Conservation (phyloP, 2,888 invertebrate species). For the Ichneumoninae sp. region DNA sequence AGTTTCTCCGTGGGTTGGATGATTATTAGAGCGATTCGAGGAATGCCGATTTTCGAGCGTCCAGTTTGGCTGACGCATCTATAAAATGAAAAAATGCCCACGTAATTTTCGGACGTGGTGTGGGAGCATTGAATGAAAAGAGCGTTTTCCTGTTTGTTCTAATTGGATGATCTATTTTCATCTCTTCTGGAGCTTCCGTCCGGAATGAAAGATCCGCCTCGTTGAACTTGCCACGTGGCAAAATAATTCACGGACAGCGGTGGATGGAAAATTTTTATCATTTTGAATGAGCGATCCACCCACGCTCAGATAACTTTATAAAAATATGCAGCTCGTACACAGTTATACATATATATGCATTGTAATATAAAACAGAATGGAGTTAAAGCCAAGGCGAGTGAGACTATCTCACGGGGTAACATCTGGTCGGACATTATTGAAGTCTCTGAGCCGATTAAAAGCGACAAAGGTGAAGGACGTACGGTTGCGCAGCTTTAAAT, state of each 20-base stretch:
- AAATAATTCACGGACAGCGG: neutral
- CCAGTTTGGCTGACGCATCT: neutral
- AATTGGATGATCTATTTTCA: constrained; percentile 7
- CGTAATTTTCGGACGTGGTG: neutral
- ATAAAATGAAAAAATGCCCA: neutral
- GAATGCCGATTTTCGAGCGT: neutral
- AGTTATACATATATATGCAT: neutral
- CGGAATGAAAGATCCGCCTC: constrained; percentile 2
- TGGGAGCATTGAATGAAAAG: neutral
- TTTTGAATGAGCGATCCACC: neutral
- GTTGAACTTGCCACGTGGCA: neutral
- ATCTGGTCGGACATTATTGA: constrained; percentile 53
- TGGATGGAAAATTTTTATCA: constrained; percentile 11
- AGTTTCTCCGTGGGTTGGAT: neutral
- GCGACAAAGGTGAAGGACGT: constrained; percentile 56
- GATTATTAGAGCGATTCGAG: neutral
- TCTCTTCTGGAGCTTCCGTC: neutral
- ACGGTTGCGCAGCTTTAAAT: constrained; percentile 30
- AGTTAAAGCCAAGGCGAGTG: constrained; percentile 20
- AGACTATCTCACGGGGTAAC: constrained; percentile 35
- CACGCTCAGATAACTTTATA: neutral
- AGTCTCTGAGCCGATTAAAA: constrained; percentile 57
- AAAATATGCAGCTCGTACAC: neutral
- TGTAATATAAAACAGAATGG: neutral
- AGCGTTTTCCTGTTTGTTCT: neutral